Conservation (phyloP, 2,888 invertebrate species). For the Hymenopus coronatus region DNA sequence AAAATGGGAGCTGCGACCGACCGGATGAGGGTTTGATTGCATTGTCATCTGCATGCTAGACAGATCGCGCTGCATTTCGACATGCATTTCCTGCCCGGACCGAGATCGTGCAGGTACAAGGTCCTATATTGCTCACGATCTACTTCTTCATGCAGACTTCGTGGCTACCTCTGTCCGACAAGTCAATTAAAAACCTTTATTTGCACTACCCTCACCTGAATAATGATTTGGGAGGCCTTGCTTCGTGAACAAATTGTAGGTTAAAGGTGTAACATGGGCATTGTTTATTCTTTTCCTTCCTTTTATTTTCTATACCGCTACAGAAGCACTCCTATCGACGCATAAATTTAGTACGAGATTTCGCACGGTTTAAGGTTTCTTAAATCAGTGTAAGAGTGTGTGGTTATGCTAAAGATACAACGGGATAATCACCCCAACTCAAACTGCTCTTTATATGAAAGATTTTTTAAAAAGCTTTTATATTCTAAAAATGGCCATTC, state of each 20-base stretch:
- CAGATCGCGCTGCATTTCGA: not conserved
- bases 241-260: not conserved
- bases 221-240: not conserved
- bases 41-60: not conserved
- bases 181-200: not conserved
- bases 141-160: not conserved
- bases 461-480: too few relatives aligned
- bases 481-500: too few relatives aligned
- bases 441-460: too few relatives aligned
- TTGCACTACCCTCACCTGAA: not conserved
- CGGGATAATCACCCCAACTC: too few relatives aligned
- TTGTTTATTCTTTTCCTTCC: too few relatives aligned
- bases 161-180: not conserved
- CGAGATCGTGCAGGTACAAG: not conserved
- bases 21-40: not conserved
- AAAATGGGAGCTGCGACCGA: not conserved
- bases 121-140: not conserved
- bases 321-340: too few relatives aligned
- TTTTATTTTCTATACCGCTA: too few relatives aligned
- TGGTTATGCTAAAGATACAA: too few relatives aligned
- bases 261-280: too few relatives aligned
- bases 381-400: too few relatives aligned
- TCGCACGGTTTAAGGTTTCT: too few relatives aligned
- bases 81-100: not conserved
- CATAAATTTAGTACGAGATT: too few relatives aligned